Conservation (phyloP, 2,113 vertebrate genomes). For the Trogon surrucura region DNA sequence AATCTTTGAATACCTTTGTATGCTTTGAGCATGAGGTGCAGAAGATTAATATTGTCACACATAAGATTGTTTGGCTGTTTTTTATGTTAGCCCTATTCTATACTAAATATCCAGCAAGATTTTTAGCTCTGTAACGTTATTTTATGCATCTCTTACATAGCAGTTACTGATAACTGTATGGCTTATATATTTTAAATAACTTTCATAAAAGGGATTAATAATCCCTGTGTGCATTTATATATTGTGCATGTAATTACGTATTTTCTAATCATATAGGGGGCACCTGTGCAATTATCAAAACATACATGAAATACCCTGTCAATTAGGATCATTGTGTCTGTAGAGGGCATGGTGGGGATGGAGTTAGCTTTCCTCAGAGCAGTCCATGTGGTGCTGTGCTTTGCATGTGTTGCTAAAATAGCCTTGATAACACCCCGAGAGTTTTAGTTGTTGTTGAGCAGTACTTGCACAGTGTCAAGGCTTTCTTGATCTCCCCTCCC, state of each 20-base stretch:
- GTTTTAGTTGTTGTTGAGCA: not conserved
- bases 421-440: not conserved
- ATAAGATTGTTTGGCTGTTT: not conserved
- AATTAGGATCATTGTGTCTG: not conserved
- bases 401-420: not conserved
- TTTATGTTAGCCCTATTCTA: not conserved
- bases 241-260: not conserved
- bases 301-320: not conserved
- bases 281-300: not conserved
- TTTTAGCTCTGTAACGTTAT: not conserved
- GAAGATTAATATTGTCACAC: not conserved
- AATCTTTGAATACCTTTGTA: not conserved
- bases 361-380: not conserved
- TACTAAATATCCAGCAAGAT: not conserved
- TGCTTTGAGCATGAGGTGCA: not conserved
- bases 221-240: not conserved
- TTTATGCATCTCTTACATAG: rapidly evolving
- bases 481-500: too few relatives aligned
- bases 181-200: not conserved
- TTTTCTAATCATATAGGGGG: not conserved
- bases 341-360: rapidly evolving
- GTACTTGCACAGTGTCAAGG: not conserved
- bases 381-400: not conserved
- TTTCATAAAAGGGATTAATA: not conserved
- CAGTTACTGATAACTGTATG: not conserved